These are phyloP conservation scores for Sorex maritimensis DNA, from an alignment of 2,797 vertebrate genomes.

Conservation along the genomic window DNA sequence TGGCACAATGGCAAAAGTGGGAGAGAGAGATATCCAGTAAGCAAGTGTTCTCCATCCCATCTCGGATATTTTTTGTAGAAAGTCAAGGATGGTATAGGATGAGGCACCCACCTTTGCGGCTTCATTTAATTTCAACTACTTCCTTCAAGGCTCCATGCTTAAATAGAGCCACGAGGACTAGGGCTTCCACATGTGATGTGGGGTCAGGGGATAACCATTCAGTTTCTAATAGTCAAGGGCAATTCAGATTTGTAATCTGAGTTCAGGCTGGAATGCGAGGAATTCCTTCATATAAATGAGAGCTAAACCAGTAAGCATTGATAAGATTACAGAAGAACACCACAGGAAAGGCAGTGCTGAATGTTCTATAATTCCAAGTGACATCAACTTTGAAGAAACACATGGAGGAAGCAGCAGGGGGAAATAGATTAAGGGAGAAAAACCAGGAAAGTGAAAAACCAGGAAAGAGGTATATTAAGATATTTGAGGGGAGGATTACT, in stretches of 20 bases:
- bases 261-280: background rate
- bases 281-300: background rate
- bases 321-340: background rate
- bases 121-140: slow-evolving; percentile 3
- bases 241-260: background rate
- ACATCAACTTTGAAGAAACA: background rate
- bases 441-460: background rate
- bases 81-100: background rate
- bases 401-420: background rate
- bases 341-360: background rate
- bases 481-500: background rate
- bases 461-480: background rate
- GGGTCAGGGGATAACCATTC: background rate
- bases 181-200: background rate
- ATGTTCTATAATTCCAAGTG: background rate
- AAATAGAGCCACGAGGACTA: background rate
- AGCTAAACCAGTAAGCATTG: background rate
- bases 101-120: background rate
- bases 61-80: background rate
- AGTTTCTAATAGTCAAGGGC: background rate
- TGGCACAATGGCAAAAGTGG: background rate
- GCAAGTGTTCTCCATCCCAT: background rate
- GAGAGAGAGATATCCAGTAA: background rate
- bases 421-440: background rate
- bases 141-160: background rate